Evolutionary conservation across 2,888 invertebrate genomes (phyloP).

Genomic region (Cheilosia pagana): DNA sequence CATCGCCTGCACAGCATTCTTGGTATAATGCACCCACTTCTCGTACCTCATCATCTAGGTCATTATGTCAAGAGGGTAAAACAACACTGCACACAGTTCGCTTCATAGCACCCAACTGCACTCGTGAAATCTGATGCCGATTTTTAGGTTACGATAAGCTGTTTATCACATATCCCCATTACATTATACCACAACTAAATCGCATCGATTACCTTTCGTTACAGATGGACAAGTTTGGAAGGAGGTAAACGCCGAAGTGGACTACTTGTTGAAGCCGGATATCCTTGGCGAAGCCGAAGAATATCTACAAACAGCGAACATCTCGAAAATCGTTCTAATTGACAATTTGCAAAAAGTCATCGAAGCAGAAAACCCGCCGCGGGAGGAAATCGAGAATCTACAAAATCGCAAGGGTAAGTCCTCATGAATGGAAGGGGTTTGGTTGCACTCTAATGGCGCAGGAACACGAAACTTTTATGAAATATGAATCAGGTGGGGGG

Average conservation of each 20-base stretch:
- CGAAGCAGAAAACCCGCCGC: constrained; percentile 90
- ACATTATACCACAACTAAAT: constrained; percentile 26
- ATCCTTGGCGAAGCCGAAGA: constrained; percentile 87
- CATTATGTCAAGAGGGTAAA: constrained; percentile 60
- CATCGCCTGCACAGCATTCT: constrained; percentile 1
- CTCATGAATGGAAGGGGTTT: neutral
- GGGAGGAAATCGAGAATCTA: constrained; percentile 87
- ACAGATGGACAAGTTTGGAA: constrained; percentile 83
- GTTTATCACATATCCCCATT: constrained; percentile 3
- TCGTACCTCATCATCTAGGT: constrained; percentile 53
- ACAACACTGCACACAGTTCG: neutral
- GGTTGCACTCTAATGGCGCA: constrained; percentile 11
- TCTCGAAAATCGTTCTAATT: constrained; percentile 89
- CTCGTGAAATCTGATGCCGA: constrained; percentile 15
- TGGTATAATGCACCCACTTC: neutral
- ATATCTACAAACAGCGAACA: constrained; percentile 86
- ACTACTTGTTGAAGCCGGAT: constrained; percentile 89
- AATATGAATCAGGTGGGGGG: constrained; percentile 24
- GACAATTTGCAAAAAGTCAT: constrained; percentile 91
- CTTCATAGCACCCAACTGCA: neutral
- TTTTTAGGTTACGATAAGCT: constrained; percentile 47
- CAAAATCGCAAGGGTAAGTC: constrained; percentile 88
- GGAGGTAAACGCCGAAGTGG: constrained; percentile 84
- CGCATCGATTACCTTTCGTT: constrained; percentile 1
- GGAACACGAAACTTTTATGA: constrained; percentile 51